Evolutionary conservation across 2,888 invertebrate species (phyloP).

Genomic region (Craniophora ligustri): DNA sequence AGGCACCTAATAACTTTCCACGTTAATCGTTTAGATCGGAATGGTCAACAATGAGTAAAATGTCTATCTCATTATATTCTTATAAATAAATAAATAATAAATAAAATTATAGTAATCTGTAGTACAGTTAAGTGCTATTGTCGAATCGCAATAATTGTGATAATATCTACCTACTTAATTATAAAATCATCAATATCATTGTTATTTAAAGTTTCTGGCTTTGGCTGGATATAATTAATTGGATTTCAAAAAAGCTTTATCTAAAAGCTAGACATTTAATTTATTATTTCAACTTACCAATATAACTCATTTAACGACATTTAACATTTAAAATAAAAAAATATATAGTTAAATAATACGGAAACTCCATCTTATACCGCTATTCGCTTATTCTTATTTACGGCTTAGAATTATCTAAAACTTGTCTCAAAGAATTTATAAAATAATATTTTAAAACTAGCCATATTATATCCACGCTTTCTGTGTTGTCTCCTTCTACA

Average conservation of each 20-base stretch:
- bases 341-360: constrained; percentile 5
- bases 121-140: not conserved
- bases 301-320: constrained; percentile 18
- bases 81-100: no score
- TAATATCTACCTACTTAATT: not conserved
- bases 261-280: constrained; percentile 5
- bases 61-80: not conserved
- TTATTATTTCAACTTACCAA: constrained; percentile 24
- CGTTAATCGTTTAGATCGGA: not conserved
- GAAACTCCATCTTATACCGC: constrained; percentile 30
- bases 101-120: not conserved
- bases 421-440: not conserved
- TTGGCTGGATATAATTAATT: no score
- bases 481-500: not conserved
- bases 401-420: constrained; percentile 14
- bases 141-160: not conserved
- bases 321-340: constrained; percentile 13
- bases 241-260: no score
- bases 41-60: not conserved
- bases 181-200: constrained; percentile 9
- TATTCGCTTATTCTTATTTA: constrained; percentile 24
- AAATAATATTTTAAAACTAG: not conserved
- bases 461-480: not conserved
- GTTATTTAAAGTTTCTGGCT: not conserved
- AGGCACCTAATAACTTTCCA: not conserved